These are phyloP conservation scores for Phacellophora camtschatica DNA, from an alignment of 30 jellyfish, hydroid and myxozoan genomes.

Conservation along the genomic window DNA sequence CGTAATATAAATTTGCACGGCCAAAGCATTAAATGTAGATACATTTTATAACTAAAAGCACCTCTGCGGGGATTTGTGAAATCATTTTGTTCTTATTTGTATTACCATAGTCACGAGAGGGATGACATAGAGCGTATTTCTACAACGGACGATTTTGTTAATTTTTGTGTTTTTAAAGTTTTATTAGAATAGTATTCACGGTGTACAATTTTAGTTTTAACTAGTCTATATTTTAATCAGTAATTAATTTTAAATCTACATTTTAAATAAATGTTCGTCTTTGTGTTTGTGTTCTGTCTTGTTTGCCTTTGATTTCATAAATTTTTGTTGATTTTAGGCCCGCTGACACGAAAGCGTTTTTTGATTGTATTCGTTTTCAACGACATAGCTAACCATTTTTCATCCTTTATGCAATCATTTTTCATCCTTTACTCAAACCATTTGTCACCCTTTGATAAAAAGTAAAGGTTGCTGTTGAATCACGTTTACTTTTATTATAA, in stretches of 20 bases:
- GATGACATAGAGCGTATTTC: constrained; percentile 2
- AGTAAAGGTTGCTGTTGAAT: too few species aligned
- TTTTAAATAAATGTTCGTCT: not conserved
- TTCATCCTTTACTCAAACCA: too few species aligned
- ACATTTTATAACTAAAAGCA: constrained; percentile 7
- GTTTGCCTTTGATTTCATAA: not conserved
- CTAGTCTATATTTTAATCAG: not conserved
- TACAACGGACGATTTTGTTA: constrained; percentile 24
- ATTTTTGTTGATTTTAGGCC: not conserved
- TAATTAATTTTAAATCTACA: not conserved
- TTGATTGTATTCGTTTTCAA: too few species aligned
- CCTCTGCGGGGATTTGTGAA: constrained; percentile 48
- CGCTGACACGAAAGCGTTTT: not conserved
- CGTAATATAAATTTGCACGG: too few species aligned
- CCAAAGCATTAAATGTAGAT: too few species aligned
- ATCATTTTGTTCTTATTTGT: constrained; percentile 1
- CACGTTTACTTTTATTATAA: too few species aligned
- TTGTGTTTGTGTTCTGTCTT: not conserved
- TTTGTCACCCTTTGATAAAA: too few species aligned
- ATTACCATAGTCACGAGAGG: too few species aligned
- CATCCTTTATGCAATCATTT: too few species aligned
- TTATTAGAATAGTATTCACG: constrained; percentile 16
- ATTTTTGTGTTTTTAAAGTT: not conserved
- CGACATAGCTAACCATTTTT: too few species aligned
- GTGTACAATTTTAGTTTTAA: constrained; percentile 30